Percentiles rank a stretch among this genome's conserved stretches.
phyloP scores from a whole-genome alignment of 2,797 vertebrate species.

The Thunnus albacares region DNA sequence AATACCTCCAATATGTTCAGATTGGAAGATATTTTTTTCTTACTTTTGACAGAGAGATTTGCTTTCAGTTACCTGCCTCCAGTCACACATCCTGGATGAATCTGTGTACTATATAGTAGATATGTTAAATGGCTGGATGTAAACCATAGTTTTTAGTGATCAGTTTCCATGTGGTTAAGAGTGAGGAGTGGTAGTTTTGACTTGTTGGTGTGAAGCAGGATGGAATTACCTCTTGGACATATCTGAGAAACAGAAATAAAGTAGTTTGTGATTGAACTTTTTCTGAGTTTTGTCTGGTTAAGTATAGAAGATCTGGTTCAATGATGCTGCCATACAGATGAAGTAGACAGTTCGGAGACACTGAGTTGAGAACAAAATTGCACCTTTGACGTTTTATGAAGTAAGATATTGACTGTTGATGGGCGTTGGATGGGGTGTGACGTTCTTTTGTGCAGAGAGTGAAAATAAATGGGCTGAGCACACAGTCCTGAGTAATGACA shows the following conservation, averaged over 20 bases:
- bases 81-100: neutral
- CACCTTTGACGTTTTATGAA: neutral
- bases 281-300: neutral
- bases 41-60: neutral
- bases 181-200: neutral
- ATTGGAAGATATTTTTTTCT: too few relatives aligned
- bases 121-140: neutral
- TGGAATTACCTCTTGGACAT: neutral
- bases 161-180: neutral
- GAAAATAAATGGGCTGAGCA: slow-evolving; percentile 29
- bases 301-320: too few relatives aligned
- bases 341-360: neutral
- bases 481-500: slow-evolving; percentile 18
- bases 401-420: neutral
- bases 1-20: too few relatives aligned
- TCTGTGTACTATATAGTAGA: too few relatives aligned
- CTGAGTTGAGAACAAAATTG: slow-evolving; percentile 2
- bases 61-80: neutral
- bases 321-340: neutral
- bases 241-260: neutral
- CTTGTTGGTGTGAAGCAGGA: neutral
- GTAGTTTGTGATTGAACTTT: neutral
- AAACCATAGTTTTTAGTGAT: neutral
- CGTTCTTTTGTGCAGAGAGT: slow-evolving; percentile 12
- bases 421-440: neutral